Conservation (phyloP, 2,888 invertebrate species). For the Conistra vaccinii region DNA sequence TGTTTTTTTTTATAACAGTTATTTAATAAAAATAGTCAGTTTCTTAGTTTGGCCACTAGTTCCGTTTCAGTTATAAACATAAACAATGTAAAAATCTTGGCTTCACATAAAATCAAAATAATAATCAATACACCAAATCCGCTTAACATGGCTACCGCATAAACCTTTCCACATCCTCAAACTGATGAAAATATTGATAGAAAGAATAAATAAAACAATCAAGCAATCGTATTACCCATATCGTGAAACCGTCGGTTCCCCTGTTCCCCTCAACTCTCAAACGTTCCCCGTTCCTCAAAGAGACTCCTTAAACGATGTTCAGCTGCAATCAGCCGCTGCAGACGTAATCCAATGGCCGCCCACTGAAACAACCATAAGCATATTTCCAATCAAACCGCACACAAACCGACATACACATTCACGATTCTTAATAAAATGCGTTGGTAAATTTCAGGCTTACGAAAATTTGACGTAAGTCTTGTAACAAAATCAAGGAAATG, state of each 20-base stretch:
- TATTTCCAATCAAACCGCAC: constrained; percentile 88
- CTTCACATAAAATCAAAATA: not conserved
- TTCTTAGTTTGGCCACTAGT: not conserved
- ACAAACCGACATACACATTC: constrained; percentile 83
- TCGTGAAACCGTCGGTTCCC: not conserved
- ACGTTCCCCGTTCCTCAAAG: constrained; percentile 28
- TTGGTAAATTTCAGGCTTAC: constrained; percentile 77
- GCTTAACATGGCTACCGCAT: not conserved
- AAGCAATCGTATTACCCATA: constrained; percentile 35
- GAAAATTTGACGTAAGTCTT: constrained; percentile 56
- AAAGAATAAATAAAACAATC: constrained; percentile 51
- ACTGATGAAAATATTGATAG: constrained; percentile 40
- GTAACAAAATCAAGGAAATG: constrained; percentile 17
- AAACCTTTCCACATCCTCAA: not conserved
- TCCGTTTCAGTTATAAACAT: not conserved
- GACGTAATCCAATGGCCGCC: constrained; percentile 79
- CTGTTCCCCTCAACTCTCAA: constrained; percentile 16
- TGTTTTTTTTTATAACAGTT: too few relatives aligned
- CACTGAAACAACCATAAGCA: constrained; percentile 83
- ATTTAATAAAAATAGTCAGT: not conserved
- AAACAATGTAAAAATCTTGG: not conserved
- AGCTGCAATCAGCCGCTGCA: constrained; percentile 81
- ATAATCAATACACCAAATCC: not conserved
- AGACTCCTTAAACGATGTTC: constrained; percentile 65
- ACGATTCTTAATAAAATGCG: constrained; percentile 88